Base-by-base conservation (phyloP, 1,140 invertebrate genomes). In the Coptotermes formosanus region DNA sequence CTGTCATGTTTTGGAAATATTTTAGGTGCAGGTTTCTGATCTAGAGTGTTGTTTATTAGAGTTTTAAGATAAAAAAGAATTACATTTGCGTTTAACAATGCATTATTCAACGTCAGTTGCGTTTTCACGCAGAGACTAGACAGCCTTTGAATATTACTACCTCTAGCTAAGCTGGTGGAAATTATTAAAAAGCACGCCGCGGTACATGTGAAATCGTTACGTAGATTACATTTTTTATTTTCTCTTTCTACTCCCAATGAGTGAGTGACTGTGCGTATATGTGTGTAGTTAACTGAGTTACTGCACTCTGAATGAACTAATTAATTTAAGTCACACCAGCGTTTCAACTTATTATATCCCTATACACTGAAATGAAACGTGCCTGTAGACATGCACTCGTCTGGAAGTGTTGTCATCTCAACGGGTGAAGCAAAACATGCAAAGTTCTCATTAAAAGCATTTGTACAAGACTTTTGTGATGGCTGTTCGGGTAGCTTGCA, bases 391-490 rank as follows among this genome's bases (percentile, higher is more conserved):
- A 55, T 21, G 16, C 52, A 16, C 52, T 55, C 14, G 52, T 55
- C 64, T 75, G 64, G 25, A n/a, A 30, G n/a, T 1, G 64, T 14
- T 75, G 64, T 55, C 14, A 55, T 55, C 19, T 12, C n/a, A n/a
- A 11, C n/a, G 8, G 30, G 25, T 75, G 4, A 30, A 75, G n/a
- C 64, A n/a, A 75, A 75, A 23, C 64, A 75, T 9, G 64, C 25
- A 25, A 75, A 75, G 64, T 30, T 30, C 7, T 75, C 64, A 75
- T 75, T 75, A 75, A 30, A 75, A 75, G n/a, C 64, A 75, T 75
- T 64, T 75, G 64, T 75, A 75, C n/a, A 75, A 75, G 64, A 30
- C 30, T 75, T 75, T 64, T 75, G 30, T 75, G 64, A 75, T 75
- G 30, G 25, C 25, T 75, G n/a, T n/a, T 75, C 25, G 19, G 64